A percentile compares a stretch with the other conserved stretches of the same genome.
phyloP scores from a whole-genome alignment of 2,797 vertebrate genomes.

The Siniperca obscura region DNA sequence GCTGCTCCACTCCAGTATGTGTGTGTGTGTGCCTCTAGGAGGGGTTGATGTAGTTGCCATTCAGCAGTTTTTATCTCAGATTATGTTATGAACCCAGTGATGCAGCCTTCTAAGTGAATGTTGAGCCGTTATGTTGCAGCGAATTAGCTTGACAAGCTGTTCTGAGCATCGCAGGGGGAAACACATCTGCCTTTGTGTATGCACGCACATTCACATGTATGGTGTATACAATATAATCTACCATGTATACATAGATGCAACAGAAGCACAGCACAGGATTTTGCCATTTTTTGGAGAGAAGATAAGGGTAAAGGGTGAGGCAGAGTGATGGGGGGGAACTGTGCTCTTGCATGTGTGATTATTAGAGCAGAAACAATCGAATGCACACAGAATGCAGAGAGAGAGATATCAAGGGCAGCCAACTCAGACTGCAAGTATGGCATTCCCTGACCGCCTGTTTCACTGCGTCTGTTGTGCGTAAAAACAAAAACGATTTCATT shows the following conservation, averaged over 20 bases:
- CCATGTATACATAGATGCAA: not conserved
- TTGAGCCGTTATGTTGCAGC: conserved; percentile 9
- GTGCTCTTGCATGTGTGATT: conserved; percentile 72
- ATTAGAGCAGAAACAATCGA: conserved; percentile 83
- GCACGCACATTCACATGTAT: not conserved
- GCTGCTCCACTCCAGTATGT: not conserved
- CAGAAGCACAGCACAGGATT: not conserved
- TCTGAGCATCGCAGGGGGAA: not conserved
- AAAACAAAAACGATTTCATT: not conserved
- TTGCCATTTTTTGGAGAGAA: conserved; percentile 1
- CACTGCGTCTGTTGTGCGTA: not conserved
- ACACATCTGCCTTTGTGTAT: not conserved
- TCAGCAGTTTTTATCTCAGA: conserved; percentile 19
- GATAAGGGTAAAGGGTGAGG: conserved; percentile 43
- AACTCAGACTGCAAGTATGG: conserved; percentile 10
- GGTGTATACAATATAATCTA: not conserved
- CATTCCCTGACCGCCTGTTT: conserved; percentile 23
- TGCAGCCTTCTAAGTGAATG: conserved; percentile 9
- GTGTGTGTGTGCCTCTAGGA: not conserved
- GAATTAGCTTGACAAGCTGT: conserved; percentile 30
- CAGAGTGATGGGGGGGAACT: conserved; percentile 28
- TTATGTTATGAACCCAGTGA: conserved; percentile 21
- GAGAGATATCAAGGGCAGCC: conserved; percentile 48
- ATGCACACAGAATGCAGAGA: conserved; percentile 68
- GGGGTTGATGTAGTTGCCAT: not conserved